A percentile compares a stretch with the other conserved stretches of the same genome.
phyloP scores from a whole-genome alignment of 2,113 vertebrate genomes.

The Ammodytes marinus region DNA sequence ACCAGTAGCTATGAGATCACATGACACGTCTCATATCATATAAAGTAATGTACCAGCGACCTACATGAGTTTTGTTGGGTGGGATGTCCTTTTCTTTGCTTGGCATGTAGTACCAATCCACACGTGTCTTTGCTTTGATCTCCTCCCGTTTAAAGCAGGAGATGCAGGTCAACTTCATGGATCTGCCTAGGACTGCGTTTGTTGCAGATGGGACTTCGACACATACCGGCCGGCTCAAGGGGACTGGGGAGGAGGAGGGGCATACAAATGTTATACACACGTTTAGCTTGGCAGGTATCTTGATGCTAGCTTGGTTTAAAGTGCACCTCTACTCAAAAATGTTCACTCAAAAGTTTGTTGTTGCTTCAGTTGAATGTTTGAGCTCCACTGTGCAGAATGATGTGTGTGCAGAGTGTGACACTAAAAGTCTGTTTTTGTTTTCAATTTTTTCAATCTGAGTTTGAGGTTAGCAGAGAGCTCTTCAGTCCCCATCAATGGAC shows the following conservation, averaged over 20 bases:
- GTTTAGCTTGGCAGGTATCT: not conserved
- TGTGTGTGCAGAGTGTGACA: not conserved
- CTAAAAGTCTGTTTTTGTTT: not conserved
- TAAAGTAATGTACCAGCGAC: slow-evolving; percentile 52
- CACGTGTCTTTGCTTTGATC: slow-evolving; percentile 87
- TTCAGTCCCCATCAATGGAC: not conserved
- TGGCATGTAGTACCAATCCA: slow-evolving; percentile 91
- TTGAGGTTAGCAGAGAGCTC: not conserved
- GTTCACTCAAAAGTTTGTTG: not conserved
- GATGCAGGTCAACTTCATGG: slow-evolving; percentile 94
- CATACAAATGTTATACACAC: slow-evolving; percentile 13
- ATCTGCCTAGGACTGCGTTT: slow-evolving; percentile 88
- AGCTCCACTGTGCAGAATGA: not conserved
- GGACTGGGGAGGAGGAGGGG: slow-evolving; percentile 83
- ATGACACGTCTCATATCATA: not conserved
- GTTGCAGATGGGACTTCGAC: slow-evolving; percentile 93
- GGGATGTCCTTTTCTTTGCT: slow-evolving; percentile 58
- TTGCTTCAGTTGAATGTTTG: slow-evolving; percentile 2
- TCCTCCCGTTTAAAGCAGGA: slow-evolving; percentile 96
- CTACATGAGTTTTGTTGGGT: slow-evolving; percentile 76
- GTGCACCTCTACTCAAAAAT: not conserved
- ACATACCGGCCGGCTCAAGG: slow-evolving; percentile 88
- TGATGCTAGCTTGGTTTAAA: not conserved
- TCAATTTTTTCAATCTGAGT: not conserved
- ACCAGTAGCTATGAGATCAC: not conserved